Evolutionary conservation across 2,113 vertebrate genomes (phyloP), one percentile per base, ranked within the genome.

Genomic region (Rhea pennata): DNA sequence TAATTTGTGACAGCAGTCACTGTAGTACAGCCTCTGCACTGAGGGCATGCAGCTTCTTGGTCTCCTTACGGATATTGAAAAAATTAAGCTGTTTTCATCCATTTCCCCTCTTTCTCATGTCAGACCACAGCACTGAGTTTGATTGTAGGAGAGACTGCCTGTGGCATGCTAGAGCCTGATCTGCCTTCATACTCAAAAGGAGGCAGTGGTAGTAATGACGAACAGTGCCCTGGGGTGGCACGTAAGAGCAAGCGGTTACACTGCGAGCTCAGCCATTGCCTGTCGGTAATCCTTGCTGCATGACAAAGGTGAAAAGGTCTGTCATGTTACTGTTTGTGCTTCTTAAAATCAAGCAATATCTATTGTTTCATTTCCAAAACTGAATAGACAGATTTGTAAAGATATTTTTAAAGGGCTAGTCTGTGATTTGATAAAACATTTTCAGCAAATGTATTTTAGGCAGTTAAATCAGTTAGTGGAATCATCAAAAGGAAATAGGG

Each of bases 381-480:
- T 42, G 14, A 54, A 67, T 14, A 82, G 33, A 50, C n/a, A 74
- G 14, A 39, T 39, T 4, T 0, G 0, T 50, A 36, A 92, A 84
- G 31, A 65, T 36, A 16, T 67, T 24, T 67, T 82, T 39, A 33
- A 84, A 87, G 42, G 76, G 4, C 17, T 12, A 64, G 15, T 8
- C 36, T 62, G 7, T 62, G 7, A 19, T 58, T 64, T 74, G 71
- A 40, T 74, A 74, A n/a, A 31, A 54, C 26, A 15, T 40, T 79
- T 92, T 80, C 69, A 65, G 21, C 73, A 72, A 84, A 54, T 76
- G 44, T 61, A 27, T 59, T 48, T 61, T 46, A 76, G 42, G 11
- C 15, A 53, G 14, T 71, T 73, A 50, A 83, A 65, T 46, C 21
- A n/a, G 7, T 89, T 69, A 84, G 40, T 59, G 13, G 36, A 62